These are phyloP conservation scores for Carposina sasakii DNA, from an alignment of 1,140 invertebrate genomes.

Conservation along the genomic window DNA sequence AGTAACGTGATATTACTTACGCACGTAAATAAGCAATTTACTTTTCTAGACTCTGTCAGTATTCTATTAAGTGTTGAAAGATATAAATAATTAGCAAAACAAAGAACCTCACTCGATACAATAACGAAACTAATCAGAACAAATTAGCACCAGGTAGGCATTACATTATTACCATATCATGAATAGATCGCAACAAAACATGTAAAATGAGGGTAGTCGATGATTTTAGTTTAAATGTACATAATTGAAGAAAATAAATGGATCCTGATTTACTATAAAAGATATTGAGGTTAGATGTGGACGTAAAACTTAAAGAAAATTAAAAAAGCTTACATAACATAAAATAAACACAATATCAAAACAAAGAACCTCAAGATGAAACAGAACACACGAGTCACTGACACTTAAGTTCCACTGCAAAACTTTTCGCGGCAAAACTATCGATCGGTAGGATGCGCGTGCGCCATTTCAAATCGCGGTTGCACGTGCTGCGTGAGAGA, in stretches of 20 bases:
- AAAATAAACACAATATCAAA: too few species aligned
- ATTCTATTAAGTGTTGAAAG: too few species aligned
- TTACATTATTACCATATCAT: background rate
- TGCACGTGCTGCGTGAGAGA: slow-evolving; percentile 26
- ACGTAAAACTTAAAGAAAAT: too few species aligned
- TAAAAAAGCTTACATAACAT: too few species aligned
- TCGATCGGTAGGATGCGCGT: slow-evolving; percentile 22
- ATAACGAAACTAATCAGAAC: slow-evolving; percentile 14
- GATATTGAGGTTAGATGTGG: too few species aligned
- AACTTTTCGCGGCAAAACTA: slow-evolving; percentile 22
- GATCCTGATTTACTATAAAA: too few species aligned
- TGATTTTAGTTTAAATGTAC: too few species aligned
- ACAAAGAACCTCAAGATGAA: slow-evolving; percentile 19
- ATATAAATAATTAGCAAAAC: too few species aligned
- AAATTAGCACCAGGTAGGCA: slow-evolving; percentile 14
- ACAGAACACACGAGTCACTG: slow-evolving; percentile 19
- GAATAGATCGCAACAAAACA: background rate
- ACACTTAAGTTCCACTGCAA: slow-evolving; percentile 17
- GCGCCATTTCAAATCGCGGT: slow-evolving; percentile 20
- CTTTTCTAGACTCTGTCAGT: too few species aligned
- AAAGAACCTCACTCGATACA: slow-evolving; percentile 7
- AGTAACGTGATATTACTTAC: too few species aligned
- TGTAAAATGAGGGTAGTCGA: slow-evolving; percentile 23
- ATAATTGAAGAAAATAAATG: too few species aligned
- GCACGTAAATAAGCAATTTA: too few species aligned